Evolutionary conservation across 1,140 invertebrate genomes (phyloP), one percentile per base, ranked within the genome.

Genomic region (Doryteuthis pealeii): DNA sequence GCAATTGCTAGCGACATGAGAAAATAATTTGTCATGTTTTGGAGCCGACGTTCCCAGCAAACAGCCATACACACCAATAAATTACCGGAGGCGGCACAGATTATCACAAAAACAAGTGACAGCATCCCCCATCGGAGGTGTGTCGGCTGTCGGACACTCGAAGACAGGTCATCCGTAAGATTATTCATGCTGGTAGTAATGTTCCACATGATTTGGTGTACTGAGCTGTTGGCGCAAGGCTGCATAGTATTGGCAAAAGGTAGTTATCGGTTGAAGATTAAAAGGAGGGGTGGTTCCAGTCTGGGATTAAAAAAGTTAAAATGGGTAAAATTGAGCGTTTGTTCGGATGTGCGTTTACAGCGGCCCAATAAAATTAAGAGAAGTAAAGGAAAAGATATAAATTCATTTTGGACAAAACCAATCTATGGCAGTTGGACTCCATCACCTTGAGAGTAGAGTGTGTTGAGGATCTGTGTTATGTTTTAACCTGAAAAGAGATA

Each of bases 21-120:
- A 87, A 99, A 98, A 88, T 98, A 99, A 89, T 99, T 99, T 83
- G 98, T 97, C 26, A 98, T 96, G 78, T 97, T 98, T 77, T 97
- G 91, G 35, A 99, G 89, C 1, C 97, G 96, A 82, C 95, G 93
- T 87, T 99, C 97, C 15, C 95, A 98, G 87, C 98, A 98, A 14
- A 99, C 96, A 77, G 96, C 96, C 33, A 99, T 89, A 79, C 99
- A 98, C 15, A 99, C 97, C 70, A 99, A 89, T 71, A 96, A 92
- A 88, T 99, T 99, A 22, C 97, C 97, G 28, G 85, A 91, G n/a
- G 99, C 92, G 3, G 96, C 98, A 30, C 93, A 90, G 12, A 97
- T 73, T 67, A 89, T 91, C 40, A 98, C 95, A 80, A 96, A 31
- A 15, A 82, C 75, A 33, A 88, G 77, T 6, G 83, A 80, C 54